These are phyloP conservation scores for Eretmochelys imbricata DNA, from an alignment of 2,113 vertebrate species.

Conservation along the genomic window DNA sequence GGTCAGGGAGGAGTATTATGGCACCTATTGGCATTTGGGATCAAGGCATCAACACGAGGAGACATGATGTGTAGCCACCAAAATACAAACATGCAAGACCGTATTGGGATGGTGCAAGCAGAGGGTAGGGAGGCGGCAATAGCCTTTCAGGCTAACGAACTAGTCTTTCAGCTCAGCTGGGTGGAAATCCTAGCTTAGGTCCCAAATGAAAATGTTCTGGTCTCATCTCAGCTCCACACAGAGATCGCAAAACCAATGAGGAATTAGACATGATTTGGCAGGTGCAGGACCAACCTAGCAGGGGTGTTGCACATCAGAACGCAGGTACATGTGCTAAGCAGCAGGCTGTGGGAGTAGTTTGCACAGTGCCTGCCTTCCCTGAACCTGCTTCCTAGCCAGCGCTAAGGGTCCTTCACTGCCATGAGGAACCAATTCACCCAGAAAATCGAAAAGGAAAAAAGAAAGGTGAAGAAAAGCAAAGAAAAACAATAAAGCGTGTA, in stretches of 20 bases:
- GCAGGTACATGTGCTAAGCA: neutral
- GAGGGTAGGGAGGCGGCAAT: neutral
- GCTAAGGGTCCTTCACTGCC: neutral
- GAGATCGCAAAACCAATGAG: neutral
- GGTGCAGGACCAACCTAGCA: neutral
- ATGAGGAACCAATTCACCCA: neutral
- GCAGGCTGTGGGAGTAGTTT: neutral
- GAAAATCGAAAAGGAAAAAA: neutral
- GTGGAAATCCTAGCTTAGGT: neutral
- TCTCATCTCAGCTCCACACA: accelerated
- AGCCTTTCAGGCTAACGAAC: neutral
- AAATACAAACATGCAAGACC: neutral
- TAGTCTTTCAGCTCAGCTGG: neutral
- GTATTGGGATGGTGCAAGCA: neutral
- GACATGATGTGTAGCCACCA: neutral
- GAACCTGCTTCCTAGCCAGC: neutral
- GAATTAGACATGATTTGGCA: neutral
- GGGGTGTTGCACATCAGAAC: neutral
- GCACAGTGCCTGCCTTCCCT: neutral
- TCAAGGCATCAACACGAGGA: neutral
- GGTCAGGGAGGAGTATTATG: neutral
- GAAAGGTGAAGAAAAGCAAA: constrained; percentile 24
- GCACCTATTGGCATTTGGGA: neutral
- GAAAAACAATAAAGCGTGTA: neutral
- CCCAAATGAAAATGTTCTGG: neutral